These are phyloP conservation scores for Agrochola litura DNA, from an alignment of 2,888 invertebrate species.

Conservation along the genomic window DNA sequence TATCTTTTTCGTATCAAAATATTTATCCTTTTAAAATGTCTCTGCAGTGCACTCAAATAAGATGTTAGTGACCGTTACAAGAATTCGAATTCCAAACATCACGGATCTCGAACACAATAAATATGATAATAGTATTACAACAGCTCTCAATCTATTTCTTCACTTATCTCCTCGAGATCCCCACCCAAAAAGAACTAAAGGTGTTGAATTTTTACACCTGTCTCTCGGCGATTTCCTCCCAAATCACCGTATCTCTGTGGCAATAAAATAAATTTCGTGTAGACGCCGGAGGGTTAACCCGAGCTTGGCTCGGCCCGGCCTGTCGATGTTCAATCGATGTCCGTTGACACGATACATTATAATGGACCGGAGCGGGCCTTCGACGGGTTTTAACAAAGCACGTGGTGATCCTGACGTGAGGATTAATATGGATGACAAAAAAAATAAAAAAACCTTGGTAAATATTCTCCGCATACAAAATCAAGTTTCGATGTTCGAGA, in stretches of 20 bases:
- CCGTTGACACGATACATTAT: slow-evolving; percentile 90
- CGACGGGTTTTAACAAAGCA: slow-evolving; percentile 89
- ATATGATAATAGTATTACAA: slow-evolving; percentile 85
- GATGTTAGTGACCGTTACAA: slow-evolving; percentile 78
- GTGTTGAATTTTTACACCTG: slow-evolving; percentile 90
- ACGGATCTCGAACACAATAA: slow-evolving; percentile 81
- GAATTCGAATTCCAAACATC: slow-evolving; percentile 79
- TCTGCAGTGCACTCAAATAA: slow-evolving; percentile 72
- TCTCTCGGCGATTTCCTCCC: slow-evolving; percentile 88
- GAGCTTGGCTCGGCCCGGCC: slow-evolving; percentile 78
- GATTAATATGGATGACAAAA: slow-evolving; percentile 89
- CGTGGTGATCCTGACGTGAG: slow-evolving; percentile 89
- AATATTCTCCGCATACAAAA: slow-evolving; percentile 84
- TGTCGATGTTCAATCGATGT: slow-evolving; percentile 90
- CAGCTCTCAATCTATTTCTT: slow-evolving; percentile 86
- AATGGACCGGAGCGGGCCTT: slow-evolving; percentile 86
- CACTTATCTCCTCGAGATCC: slow-evolving; percentile 83
- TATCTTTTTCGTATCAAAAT: slow-evolving; percentile 81
- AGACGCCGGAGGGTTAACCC: slow-evolving; percentile 88
- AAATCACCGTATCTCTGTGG: slow-evolving; percentile 89
- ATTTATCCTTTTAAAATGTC: slow-evolving; percentile 76
- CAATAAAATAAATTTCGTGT: slow-evolving; percentile 90
- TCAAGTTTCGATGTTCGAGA: slow-evolving; percentile 80
- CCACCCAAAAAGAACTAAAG: slow-evolving; percentile 84
- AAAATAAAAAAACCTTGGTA: slow-evolving; percentile 74